These are phyloP conservation scores for Asobara japonica DNA, from an alignment of 1,140 invertebrate species.

Conservation along the genomic window DNA sequence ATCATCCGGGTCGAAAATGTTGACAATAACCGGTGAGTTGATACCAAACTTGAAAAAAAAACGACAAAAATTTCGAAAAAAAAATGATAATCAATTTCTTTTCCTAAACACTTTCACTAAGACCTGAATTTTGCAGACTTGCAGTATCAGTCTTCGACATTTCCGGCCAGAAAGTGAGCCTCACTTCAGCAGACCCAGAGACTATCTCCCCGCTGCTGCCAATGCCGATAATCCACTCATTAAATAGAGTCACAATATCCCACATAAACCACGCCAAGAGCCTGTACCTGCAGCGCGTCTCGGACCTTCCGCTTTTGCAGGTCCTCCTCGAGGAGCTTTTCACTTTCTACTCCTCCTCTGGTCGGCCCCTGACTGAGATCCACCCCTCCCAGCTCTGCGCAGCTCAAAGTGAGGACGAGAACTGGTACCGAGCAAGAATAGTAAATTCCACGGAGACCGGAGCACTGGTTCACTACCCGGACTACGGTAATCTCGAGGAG, in stretches of 20 bases:
- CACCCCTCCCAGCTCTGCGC: slow-evolving; percentile 66
- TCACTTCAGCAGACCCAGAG: slow-evolving; percentile 63
- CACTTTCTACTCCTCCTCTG: slow-evolving; percentile 68
- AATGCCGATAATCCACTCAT: slow-evolving; percentile 68
- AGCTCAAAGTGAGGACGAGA: slow-evolving; percentile 69
- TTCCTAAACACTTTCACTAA: background rate
- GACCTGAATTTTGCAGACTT: slow-evolving; percentile 63
- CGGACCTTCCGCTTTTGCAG: slow-evolving; percentile 59
- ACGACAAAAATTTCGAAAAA: background rate
- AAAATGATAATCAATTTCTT: background rate
- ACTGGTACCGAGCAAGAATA: slow-evolving; percentile 66
- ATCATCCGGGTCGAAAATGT: slow-evolving; percentile 71
- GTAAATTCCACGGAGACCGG: slow-evolving; percentile 26
- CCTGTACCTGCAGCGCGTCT: slow-evolving; percentile 71
- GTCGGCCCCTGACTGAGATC: slow-evolving; percentile 52
- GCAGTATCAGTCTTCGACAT: slow-evolving; percentile 69
- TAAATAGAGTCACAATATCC: slow-evolving; percentile 64
- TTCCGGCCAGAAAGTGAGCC: slow-evolving; percentile 69
- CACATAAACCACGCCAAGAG: slow-evolving; percentile 66
- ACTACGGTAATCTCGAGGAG: slow-evolving; percentile 67
- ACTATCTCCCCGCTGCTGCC: slow-evolving; percentile 68
- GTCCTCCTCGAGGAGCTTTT: slow-evolving; percentile 67
- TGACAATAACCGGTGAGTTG: slow-evolving; percentile 66
- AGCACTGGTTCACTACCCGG: slow-evolving; percentile 62
- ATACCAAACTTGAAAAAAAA: slow-evolving; percentile 11